Percentiles rank a stretch among this genome's conserved stretches.
phyloP scores from a whole-genome alignment of 1,140 invertebrate genomes.

The Ceratina calcarata region DNA sequence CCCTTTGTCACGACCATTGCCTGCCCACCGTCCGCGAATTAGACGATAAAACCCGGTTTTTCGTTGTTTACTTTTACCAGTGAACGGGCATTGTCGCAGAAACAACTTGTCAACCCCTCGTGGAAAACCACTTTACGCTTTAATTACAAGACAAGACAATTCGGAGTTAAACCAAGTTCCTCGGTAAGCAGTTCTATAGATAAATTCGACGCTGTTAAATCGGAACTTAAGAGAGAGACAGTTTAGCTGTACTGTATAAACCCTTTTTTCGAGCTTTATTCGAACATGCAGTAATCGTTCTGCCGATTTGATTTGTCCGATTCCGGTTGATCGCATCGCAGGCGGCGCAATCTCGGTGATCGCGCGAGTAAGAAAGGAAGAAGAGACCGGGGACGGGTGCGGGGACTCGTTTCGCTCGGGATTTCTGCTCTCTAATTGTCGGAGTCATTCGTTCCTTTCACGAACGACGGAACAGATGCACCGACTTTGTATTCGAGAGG shows the following conservation, averaged over 20 bases:
- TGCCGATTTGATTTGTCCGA: conserved; percentile 46
- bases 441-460: conserved; percentile 74
- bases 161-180: no score
- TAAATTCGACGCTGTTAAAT: no score
- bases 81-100: neutral
- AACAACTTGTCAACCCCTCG: neutral
- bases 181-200: no score
- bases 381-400: conserved; percentile 34
- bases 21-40: conserved; percentile 4
- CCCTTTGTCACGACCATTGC: conserved; percentile 35
- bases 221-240: no score
- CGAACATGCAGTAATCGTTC: conserved; percentile 31
- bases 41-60: conserved; percentile 3
- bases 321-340: conserved; percentile 32
- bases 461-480: conserved; percentile 73
- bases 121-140: conserved; percentile 31
- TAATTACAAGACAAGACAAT: conserved; percentile 23
- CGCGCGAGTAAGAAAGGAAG: conserved; percentile 57
- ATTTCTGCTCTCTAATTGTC: conserved; percentile 70
- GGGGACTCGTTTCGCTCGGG: conserved; percentile 38
- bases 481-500: conserved; percentile 66
- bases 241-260: no score
- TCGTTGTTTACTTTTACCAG: conserved; percentile 12
- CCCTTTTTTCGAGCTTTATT: no score
- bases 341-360: conserved; percentile 54